These are phyloP conservation scores for Pseudochaenichthys georgianus DNA, from an alignment of 2,797 vertebrate genomes.

Conservation along the genomic window DNA sequence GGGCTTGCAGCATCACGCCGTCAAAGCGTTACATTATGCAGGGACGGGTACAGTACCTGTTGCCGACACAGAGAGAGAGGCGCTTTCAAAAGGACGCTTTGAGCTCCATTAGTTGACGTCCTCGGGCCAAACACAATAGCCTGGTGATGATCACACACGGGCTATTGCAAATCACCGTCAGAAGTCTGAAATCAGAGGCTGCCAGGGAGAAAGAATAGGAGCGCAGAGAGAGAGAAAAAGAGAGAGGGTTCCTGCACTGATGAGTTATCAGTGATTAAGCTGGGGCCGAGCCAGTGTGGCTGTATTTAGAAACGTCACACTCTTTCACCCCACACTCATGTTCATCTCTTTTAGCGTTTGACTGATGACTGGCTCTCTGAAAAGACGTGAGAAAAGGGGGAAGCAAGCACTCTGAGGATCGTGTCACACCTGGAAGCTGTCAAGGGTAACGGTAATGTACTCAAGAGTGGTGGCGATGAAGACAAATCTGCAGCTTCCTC, in stretches of 20 bases:
- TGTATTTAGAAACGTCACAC: constrained; percentile 84
- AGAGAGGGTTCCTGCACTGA: constrained; percentile 73
- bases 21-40: constrained; percentile 59
- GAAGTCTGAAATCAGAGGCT: constrained; percentile 78
- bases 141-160: constrained; percentile 77
- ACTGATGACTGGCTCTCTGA: constrained; percentile 76
- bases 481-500: constrained; percentile 37
- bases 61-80: constrained; percentile 64
- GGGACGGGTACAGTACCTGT: constrained; percentile 65
- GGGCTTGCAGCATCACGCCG: constrained; percentile 31
- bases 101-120: constrained; percentile 72
- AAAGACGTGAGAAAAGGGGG: constrained; percentile 65
- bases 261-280: constrained; percentile 83
- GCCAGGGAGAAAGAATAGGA: constrained; percentile 49
- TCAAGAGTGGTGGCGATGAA: constrained; percentile 23
- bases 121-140: constrained; percentile 71
- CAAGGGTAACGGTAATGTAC: constrained; percentile 62
- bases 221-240: constrained; percentile 39
- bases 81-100: constrained; percentile 64
- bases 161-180: constrained; percentile 73
- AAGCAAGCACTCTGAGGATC: constrained; percentile 56
- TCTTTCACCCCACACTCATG: constrained; percentile 76
- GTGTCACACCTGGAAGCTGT: constrained; percentile 71
- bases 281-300: constrained; percentile 73
- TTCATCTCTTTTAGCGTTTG: constrained; percentile 77